phyloP scores from a whole-genome alignment of 2,113 vertebrate genomes.

The Blennius ocellaris region DNA sequence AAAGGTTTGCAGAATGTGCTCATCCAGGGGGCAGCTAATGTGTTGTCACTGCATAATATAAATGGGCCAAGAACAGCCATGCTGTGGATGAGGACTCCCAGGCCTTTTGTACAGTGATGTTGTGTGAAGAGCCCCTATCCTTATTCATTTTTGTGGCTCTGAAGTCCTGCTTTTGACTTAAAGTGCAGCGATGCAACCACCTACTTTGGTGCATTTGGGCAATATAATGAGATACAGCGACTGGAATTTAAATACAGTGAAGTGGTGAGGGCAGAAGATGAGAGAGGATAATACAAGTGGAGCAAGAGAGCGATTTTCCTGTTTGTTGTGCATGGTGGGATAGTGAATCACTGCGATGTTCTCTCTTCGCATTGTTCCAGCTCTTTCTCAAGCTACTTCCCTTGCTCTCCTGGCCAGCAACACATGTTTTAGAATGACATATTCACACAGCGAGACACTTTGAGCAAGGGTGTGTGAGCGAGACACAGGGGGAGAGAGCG shows the following conservation, averaged over 20 bases:
- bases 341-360: slow-evolving; percentile 54
- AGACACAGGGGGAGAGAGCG: slow-evolving; percentile 56
- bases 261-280: slow-evolving; percentile 62
- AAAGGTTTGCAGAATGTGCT: slow-evolving; percentile 40
- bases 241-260: slow-evolving; percentile 66
- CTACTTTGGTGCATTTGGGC: slow-evolving; percentile 67
- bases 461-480: slow-evolving; percentile 50
- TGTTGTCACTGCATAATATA: slow-evolving; percentile 73
- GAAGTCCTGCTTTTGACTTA: slow-evolving; percentile 66
- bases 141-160: slow-evolving; percentile 70
- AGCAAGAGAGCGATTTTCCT: slow-evolving; percentile 44
- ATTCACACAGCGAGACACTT: slow-evolving; percentile 70
- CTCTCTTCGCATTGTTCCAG: slow-evolving; percentile 32
- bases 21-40: slow-evolving; percentile 69
- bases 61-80: slow-evolving; percentile 65
- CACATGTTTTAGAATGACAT: slow-evolving; percentile 77
- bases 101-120: slow-evolving; percentile 62
- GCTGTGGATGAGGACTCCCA: slow-evolving; percentile 68
- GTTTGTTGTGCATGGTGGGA: slow-evolving; percentile 51
- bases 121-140: slow-evolving; percentile 66
- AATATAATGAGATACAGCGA: slow-evolving; percentile 63
- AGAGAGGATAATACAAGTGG: slow-evolving; percentile 56
- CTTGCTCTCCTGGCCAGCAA: slow-evolving; percentile 52
- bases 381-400: slow-evolving; percentile 57
- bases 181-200: slow-evolving; percentile 72